A percentile compares a stretch with the other conserved stretches of the same genome.
These are phyloP conservation scores for Oreotrochilus melanogaster DNA, from an alignment of 2,113 vertebrate genomes.

Conservation along the genomic window DNA sequence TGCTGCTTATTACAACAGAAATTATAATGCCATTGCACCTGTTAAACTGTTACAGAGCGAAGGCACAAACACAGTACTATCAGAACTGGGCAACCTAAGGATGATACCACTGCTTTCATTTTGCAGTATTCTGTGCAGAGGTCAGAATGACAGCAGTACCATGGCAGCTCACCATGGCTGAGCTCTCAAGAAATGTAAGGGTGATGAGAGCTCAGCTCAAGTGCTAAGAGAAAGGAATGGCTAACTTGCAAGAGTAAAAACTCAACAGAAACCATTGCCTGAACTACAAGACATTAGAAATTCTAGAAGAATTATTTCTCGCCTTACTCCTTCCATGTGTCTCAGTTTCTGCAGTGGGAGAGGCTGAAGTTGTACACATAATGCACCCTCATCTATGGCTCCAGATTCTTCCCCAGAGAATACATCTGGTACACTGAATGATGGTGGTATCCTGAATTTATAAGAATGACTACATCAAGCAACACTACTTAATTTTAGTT, in stretches of 20 bases:
- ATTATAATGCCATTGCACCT: background rate
- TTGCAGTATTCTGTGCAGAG: background rate
- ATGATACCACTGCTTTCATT: background rate
- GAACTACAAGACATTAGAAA: background rate
- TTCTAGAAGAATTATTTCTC: background rate
- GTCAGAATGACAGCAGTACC: too few relatives aligned
- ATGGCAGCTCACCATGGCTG: background rate
- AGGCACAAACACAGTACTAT: background rate
- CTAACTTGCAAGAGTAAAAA: background rate
- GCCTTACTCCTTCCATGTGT: background rate
- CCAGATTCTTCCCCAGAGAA: background rate
- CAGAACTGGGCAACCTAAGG: background rate
- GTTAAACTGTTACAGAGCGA: background rate
- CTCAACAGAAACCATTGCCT: background rate
- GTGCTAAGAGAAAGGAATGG: background rate
- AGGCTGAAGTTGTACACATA: background rate
- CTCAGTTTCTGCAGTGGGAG: background rate
- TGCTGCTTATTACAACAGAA: background rate
- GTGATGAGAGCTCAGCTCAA: background rate
- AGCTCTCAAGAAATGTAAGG: background rate
- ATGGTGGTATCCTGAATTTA: background rate
- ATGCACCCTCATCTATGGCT: background rate
- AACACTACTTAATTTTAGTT: background rate
- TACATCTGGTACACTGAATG: background rate
- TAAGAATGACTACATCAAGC: background rate